Evolutionary conservation across 2,797 vertebrate genomes (phyloP).

Genomic region (Trachops cirrhosus): DNA sequence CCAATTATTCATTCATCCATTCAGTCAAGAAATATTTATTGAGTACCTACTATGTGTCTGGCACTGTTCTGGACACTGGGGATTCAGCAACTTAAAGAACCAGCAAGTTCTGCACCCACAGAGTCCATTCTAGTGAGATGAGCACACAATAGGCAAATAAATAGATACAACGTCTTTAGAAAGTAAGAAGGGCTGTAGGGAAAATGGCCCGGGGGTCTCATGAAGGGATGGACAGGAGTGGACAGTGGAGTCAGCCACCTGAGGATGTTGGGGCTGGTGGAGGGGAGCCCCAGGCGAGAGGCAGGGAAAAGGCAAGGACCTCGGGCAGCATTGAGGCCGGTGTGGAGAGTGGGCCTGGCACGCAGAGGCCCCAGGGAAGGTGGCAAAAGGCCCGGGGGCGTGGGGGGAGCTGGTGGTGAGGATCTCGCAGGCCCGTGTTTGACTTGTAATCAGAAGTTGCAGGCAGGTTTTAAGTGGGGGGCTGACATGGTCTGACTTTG

Average conservation of each 20-base stretch:
- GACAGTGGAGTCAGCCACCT: not conserved
- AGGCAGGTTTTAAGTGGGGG: not conserved
- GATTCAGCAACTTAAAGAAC: not conserved
- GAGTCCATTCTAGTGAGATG: not conserved
- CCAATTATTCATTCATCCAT: not conserved
- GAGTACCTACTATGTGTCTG: not conserved
- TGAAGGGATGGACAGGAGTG: not conserved
- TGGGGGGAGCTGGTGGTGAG: not conserved
- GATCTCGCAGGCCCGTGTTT: not conserved
- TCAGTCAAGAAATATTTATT: not conserved
- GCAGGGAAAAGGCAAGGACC: not conserved
- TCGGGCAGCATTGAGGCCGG: not conserved
- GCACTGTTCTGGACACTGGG: not conserved
- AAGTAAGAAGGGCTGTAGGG: not conserved
- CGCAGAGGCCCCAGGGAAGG: not conserved
- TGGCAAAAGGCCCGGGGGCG: not conserved
- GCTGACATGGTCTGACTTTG: not conserved
- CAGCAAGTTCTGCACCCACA: fast-evolving
- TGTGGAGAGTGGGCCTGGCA: not conserved
- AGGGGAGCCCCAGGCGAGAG: not conserved
- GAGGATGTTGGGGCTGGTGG: not conserved
- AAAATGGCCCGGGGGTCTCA: too few species aligned
- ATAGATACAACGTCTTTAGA: not conserved
- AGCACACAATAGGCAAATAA: not conserved
- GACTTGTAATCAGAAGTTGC: not conserved